Conservation (phyloP, 2,113 vertebrate genomes). For the Lontra canadensis region DNA sequence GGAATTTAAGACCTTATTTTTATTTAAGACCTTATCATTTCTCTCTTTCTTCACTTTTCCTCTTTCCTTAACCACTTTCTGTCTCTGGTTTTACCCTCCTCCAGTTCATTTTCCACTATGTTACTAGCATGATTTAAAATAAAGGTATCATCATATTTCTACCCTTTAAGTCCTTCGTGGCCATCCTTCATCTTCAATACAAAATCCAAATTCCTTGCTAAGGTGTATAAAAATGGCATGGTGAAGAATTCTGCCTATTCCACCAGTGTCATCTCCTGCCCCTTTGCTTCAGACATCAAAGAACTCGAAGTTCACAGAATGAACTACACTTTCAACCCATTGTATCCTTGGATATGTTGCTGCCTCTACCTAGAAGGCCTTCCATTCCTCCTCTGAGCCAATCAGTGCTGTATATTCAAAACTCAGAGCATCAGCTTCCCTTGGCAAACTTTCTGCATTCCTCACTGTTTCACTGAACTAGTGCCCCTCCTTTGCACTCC, state of each 20-base stretch:
- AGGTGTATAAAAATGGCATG: neutral
- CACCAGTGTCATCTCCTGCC: neutral
- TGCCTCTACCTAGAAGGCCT: neutral
- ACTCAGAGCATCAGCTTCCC: neutral
- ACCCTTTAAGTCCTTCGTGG: neutral
- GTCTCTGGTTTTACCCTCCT: neutral
- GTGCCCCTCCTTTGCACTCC: neutral
- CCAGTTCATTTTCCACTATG: neutral
- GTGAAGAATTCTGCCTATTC: neutral
- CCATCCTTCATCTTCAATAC: conserved; percentile 5
- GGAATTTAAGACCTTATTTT: neutral
- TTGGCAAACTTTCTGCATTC: neutral
- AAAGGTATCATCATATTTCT: neutral
- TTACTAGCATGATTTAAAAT: conserved; percentile 30
- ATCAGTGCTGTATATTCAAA: conserved; percentile 8
- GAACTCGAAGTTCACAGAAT: neutral
- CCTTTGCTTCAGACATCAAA: conserved; percentile 6
- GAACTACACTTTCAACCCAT: neutral
- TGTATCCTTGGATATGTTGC: neutral
- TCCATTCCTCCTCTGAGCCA: neutral
- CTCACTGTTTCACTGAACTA: neutral
- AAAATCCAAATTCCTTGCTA: neutral
- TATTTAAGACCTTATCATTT: neutral
- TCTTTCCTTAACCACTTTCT: neutral
- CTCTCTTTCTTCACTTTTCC: neutral